Evolutionary conservation across 2,888 invertebrate species (phyloP).

Genomic region (Empis stercorea): DNA sequence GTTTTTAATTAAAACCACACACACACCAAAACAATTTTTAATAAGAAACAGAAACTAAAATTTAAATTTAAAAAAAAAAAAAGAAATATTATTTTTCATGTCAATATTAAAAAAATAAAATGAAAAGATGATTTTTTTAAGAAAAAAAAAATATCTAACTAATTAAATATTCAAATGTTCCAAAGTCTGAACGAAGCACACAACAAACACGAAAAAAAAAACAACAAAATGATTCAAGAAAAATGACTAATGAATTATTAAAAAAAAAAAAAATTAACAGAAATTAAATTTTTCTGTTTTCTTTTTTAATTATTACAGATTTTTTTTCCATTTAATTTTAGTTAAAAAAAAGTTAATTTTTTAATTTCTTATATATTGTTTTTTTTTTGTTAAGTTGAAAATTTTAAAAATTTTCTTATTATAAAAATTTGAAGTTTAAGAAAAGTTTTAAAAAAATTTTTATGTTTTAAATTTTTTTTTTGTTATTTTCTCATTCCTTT

Average conservation of each 20-base stretch:
- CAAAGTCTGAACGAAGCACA: slow-evolving; percentile 14
- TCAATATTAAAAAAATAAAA: slow-evolving; percentile 2
- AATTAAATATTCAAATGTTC: slow-evolving; percentile 8
- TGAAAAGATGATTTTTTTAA: slow-evolving; percentile 8
- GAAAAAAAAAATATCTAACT: slow-evolving; percentile 6
- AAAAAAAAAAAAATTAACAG: too few species aligned
- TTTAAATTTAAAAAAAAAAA: slow-evolving; percentile 4
- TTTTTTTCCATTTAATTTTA: too few species aligned
- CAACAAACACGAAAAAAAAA: too few species aligned
- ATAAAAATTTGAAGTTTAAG: slow-evolving; percentile 8
- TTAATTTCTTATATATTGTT: slow-evolving; percentile 1
- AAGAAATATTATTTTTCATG: not conserved
- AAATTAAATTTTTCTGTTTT: too few species aligned
- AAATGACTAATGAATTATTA: not conserved
- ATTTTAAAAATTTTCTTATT: not conserved
- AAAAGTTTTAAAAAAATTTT: slow-evolving; percentile 5
- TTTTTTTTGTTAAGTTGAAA: too few species aligned
- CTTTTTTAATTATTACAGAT: too few species aligned
- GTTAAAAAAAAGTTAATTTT: not conserved
- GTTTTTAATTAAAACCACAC: too few species aligned
- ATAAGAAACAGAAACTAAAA: not conserved
- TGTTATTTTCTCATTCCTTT: too few species aligned
- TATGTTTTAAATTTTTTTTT: too few species aligned
- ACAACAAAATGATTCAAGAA: slow-evolving; percentile 9
- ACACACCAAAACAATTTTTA: not conserved